Conservation (phyloP, 1,140 invertebrate genomes). For the Aphelenchoides besseyi region DNA sequence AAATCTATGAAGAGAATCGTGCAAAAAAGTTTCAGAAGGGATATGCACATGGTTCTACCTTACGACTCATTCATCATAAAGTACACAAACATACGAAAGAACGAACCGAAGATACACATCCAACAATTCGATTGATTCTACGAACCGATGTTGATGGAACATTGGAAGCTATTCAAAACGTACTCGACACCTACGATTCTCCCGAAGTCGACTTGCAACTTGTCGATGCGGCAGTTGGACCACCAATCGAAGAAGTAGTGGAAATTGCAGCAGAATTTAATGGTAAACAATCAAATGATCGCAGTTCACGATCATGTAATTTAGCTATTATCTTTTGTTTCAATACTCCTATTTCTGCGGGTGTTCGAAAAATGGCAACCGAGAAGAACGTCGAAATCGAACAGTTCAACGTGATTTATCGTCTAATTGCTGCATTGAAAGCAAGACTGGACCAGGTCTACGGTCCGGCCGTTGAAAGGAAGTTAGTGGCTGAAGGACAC, state of each 20-base stretch:
- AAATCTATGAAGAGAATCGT: constrained; percentile 64
- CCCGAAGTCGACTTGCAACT: constrained; percentile 77
- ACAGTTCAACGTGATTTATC: constrained; percentile 58
- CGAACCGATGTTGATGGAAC: constrained; percentile 71
- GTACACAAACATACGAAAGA: constrained; percentile 33
- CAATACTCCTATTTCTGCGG: constrained; percentile 40
- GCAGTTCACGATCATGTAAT: neutral
- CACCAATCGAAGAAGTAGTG: constrained; percentile 77
- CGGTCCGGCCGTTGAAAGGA: constrained; percentile 31
- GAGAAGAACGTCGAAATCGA: constrained; percentile 44
- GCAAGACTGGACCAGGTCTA: constrained; percentile 25
- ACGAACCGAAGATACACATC: constrained; percentile 30
- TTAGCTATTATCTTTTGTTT: constrained; percentile 55
- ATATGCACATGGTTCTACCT: constrained; percentile 44
- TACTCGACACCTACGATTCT: constrained; percentile 80
- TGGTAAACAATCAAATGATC: too few relatives aligned
- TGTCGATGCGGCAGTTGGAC: constrained; percentile 83
- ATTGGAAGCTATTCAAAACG: constrained; percentile 86
- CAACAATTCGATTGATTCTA: constrained; percentile 62
- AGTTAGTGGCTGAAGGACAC: constrained; percentile 54
- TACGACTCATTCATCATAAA: constrained; percentile 39
- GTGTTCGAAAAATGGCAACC: constrained; percentile 38
- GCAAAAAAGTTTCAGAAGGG: constrained; percentile 35
- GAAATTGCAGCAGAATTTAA: constrained; percentile 80
- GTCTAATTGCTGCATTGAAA: constrained; percentile 53